These are phyloP conservation scores for Darevskia nairensis DNA, from an alignment of 2,797 vertebrate genomes.

Conservation along the genomic window DNA sequence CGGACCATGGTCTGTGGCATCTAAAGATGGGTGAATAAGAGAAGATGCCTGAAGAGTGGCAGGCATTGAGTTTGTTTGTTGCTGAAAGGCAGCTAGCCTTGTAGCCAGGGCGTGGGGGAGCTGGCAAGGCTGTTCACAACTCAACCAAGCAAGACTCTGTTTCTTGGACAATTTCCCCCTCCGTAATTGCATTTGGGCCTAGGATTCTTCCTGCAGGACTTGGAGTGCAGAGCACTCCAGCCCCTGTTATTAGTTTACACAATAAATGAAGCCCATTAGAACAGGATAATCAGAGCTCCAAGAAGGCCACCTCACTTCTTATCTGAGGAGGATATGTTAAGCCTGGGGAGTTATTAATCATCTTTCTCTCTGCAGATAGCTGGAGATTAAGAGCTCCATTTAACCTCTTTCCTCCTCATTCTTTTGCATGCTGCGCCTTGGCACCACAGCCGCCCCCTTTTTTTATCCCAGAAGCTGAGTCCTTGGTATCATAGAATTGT, in stretches of 20 bases:
- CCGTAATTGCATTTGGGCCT: constrained; percentile 63
- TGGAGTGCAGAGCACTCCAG: constrained; percentile 38
- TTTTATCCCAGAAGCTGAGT: neutral
- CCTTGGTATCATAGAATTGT: too few relatives aligned
- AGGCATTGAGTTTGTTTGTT: neutral
- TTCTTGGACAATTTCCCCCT: constrained; percentile 46
- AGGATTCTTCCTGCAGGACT: constrained; percentile 58
- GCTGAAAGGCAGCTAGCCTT: neutral
- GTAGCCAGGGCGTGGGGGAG: neutral
- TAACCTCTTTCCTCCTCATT: constrained; percentile 61
- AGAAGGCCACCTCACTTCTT: constrained; percentile 68
- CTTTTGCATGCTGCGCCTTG: neutral
- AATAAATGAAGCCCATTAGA: constrained; percentile 72
- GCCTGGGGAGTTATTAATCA: constrained; percentile 71
- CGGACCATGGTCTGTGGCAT: neutral
- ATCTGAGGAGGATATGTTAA: constrained; percentile 63
- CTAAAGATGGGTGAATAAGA: neutral
- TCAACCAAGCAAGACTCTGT: neutral
- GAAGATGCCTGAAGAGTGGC: too few relatives aligned
- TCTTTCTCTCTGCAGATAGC: constrained; percentile 64
- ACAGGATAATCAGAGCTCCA: constrained; percentile 62
- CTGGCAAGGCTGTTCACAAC: neutral
- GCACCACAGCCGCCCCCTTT: neutral
- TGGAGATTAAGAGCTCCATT: constrained; percentile 66
- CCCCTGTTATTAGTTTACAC: constrained; percentile 68